phyloP scores from a whole-genome alignment of 2,113 vertebrate genomes.

The Puffinus mauretanicus region DNA sequence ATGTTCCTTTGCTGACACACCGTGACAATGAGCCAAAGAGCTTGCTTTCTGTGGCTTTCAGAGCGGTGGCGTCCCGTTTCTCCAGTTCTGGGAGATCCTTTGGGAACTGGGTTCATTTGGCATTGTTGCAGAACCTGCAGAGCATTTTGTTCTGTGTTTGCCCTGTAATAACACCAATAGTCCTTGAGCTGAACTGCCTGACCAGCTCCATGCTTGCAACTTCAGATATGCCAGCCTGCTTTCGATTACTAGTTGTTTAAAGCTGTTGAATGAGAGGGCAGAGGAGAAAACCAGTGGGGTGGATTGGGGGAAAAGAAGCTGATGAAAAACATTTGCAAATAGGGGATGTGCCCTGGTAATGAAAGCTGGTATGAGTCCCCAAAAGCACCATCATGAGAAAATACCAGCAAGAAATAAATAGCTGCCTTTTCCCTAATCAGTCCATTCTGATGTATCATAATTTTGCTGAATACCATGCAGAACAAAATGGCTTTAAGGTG shows the following conservation, averaged over 20 bases:
- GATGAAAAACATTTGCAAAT: not conserved
- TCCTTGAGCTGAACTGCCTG: not conserved
- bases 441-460: not conserved
- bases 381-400: not conserved
- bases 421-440: fast-evolving
- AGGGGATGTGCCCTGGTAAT: not conserved
- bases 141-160: not conserved
- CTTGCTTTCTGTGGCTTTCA: not conserved
- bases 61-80: not conserved
- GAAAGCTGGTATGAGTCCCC: not conserved
- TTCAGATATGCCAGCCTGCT: not conserved
- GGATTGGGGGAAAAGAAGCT: not conserved
- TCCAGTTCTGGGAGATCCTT: not conserved
- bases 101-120: not conserved
- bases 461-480: not conserved
- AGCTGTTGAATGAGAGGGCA: not conserved
- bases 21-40: not conserved
- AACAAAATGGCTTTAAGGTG: not conserved
- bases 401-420: not conserved
- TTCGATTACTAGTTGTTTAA: not conserved
- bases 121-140: not conserved
- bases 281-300: not conserved
- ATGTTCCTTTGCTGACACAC: not conserved
- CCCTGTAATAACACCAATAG: not conserved
- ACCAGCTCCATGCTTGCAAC: not conserved